phyloP scores from a whole-genome alignment of 1,140 invertebrate genomes.

The Aplysia californica region DNA sequence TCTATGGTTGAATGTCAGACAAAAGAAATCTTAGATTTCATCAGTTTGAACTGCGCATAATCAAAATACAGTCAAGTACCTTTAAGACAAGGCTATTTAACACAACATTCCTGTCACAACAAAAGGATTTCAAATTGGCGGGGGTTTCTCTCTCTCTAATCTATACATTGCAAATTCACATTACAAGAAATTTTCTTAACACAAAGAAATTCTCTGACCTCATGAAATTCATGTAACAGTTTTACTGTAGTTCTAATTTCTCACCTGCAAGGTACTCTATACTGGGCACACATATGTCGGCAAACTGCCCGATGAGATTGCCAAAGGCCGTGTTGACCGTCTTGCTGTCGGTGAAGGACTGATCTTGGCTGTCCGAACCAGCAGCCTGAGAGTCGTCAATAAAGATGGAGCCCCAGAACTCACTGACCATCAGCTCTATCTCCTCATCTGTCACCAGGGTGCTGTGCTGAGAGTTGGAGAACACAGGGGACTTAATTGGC shows the following conservation, averaged over 20 bases:
- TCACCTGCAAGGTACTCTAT: slow-evolving; percentile 70
- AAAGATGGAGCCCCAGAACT: slow-evolving; percentile 80
- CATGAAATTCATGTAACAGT: background rate
- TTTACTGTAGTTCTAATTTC: background rate
- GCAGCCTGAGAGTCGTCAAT: slow-evolving; percentile 41
- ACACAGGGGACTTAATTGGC: background rate
- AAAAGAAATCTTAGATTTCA: no score
- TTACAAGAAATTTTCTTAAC: background rate
- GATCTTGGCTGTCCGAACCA: slow-evolving; percentile 20
- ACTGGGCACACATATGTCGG: slow-evolving; percentile 78
- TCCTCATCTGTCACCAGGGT: slow-evolving; percentile 50
- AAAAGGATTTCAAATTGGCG: no score
- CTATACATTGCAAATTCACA: background rate
- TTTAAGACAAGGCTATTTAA: no score
- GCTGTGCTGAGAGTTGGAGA: slow-evolving; percentile 41
- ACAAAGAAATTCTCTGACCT: background rate
- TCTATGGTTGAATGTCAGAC: no score
- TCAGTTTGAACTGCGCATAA: no score
- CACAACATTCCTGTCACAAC: no score
- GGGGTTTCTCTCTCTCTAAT: background rate
- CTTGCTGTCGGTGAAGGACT: slow-evolving; percentile 52
- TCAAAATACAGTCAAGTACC: no score
- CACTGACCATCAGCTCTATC: slow-evolving; percentile 72
- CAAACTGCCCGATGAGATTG: slow-evolving; percentile 74
- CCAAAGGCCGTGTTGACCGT: slow-evolving; percentile 74